Evolutionary conservation across 1,140 invertebrate species (phyloP).

Genomic region (Trissolcus basalis): DNA sequence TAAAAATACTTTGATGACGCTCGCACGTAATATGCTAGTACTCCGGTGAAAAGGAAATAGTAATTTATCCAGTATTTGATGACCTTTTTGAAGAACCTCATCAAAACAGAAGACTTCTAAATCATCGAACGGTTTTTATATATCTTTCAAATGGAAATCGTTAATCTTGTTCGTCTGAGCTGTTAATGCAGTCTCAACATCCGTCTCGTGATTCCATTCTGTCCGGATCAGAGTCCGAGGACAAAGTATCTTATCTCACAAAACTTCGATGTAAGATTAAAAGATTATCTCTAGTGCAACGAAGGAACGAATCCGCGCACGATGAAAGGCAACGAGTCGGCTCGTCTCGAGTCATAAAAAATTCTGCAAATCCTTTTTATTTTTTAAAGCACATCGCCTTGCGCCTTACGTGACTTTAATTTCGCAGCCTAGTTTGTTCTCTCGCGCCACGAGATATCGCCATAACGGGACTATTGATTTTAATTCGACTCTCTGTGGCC

Average conservation of each 20-base stretch:
- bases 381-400: conserved; percentile 7
- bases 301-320: conserved; percentile 1
- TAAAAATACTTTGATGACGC: too few species aligned
- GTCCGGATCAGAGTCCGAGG: conserved; percentile 2
- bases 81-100: not conserved
- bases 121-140: conserved; percentile 1
- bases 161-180: conserved; percentile 17
- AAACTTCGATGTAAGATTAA: conserved; percentile 33
- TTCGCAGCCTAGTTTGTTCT: too few species aligned
- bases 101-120: not conserved
- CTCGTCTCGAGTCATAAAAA: conserved; percentile 4
- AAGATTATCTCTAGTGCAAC: conserved; percentile 11
- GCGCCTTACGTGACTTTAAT: conserved; percentile 19
- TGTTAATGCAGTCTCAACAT: conserved; percentile 22
- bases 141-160: conserved; percentile 6
- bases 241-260: conserved; percentile 1
- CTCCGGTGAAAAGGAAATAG: not conserved
- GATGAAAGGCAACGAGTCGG: not conserved
- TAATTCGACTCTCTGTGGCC: conserved; percentile 13
- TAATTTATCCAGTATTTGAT: too few species aligned
- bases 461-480: not conserved
- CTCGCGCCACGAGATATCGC: too few species aligned
- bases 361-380: not conserved
- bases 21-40: too few species aligned
- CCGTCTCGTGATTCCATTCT: conserved; percentile 12